phyloP scores from a whole-genome alignment of 2,888 invertebrate species.

The Tipula helvola region DNA sequence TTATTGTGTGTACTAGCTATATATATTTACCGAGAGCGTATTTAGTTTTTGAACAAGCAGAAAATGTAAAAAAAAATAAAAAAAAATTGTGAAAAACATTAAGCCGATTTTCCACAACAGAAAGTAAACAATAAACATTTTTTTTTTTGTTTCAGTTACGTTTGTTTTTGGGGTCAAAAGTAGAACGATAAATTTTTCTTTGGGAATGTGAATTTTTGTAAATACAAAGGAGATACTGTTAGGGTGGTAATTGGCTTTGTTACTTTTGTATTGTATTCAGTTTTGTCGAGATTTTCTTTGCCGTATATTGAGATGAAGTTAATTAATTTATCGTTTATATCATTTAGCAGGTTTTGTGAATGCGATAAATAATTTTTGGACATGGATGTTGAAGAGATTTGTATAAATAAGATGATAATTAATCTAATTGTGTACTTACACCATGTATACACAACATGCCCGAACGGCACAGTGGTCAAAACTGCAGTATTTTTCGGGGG shows the following conservation, averaged over 20 bases:
- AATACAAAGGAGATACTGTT: neutral
- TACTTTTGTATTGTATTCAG: neutral
- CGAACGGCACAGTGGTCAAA: no score
- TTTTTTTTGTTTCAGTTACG: neutral
- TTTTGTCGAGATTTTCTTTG: neutral
- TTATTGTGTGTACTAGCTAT: neutral
- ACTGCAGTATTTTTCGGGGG: no score
- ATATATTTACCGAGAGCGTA: neutral
- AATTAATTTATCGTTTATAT: neutral
- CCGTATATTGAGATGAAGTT: neutral
- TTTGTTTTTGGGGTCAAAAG: neutral
- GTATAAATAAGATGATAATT: neutral
- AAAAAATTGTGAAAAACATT: neutral
- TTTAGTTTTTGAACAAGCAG: neutral
- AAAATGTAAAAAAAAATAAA: neutral
- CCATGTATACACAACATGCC: no score
- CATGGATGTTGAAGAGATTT: neutral
- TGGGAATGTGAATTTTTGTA: neutral
- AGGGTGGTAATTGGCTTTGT: neutral
- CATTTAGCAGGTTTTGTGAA: neutral
- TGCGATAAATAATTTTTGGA: neutral
- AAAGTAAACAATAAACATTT: neutral
- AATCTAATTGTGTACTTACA: neutral
- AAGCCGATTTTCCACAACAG: neutral
- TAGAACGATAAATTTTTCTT: constrained; percentile 4